phyloP scores from a whole-genome alignment of 2,888 invertebrate genomes.

The Pristionchus maxplancki region DNA sequence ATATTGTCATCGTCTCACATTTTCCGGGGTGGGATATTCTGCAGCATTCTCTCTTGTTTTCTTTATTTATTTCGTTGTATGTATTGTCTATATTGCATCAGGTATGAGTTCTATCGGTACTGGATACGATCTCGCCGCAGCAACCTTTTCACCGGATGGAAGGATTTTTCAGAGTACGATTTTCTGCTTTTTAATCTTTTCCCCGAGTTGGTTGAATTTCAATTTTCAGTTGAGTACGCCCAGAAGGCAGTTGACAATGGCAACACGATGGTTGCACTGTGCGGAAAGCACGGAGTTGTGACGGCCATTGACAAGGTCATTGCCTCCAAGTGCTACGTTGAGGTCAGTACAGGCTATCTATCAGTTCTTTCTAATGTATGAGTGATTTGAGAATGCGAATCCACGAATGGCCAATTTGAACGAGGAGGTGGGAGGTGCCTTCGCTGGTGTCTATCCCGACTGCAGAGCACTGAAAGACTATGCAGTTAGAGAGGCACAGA shows the following conservation, averaged over 20 bases:
- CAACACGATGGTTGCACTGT: slow-evolving; percentile 92
- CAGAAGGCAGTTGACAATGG: slow-evolving; percentile 98
- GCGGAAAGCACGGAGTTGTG: slow-evolving; percentile 96
- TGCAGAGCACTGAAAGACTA: slow-evolving; percentile 70
- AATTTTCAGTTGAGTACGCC: slow-evolving; percentile 89
- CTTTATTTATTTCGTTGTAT: not conserved
- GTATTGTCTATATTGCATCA: not conserved
- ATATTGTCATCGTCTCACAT: slow-evolving; percentile 2
- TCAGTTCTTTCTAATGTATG: not conserved
- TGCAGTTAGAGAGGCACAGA: slow-evolving; percentile 93
- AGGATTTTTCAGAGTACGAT: slow-evolving; percentile 91
- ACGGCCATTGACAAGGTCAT: slow-evolving; percentile 95
- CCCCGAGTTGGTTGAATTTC: not conserved
- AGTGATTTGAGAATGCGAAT: slow-evolving; percentile 70
- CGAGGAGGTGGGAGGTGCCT: slow-evolving; percentile 89
- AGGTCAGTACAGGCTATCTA: slow-evolving; percentile 80
- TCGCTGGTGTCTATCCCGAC: slow-evolving; percentile 77
- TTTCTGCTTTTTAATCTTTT: not conserved
- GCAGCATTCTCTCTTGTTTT: not conserved
- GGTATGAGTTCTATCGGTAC: slow-evolving; percentile 95
- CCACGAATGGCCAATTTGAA: slow-evolving; percentile 85
- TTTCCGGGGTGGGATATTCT: not conserved
- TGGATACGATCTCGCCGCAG: slow-evolving; percentile 99
- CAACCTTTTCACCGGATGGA: slow-evolving; percentile 99
- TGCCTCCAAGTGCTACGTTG: slow-evolving; percentile 71